A percentile compares a stretch with the other conserved stretches of the same genome.
These are phyloP conservation scores for Tenualosa thibaudeaui DNA, from an alignment of 2,797 vertebrate species.

Conservation along the genomic window DNA sequence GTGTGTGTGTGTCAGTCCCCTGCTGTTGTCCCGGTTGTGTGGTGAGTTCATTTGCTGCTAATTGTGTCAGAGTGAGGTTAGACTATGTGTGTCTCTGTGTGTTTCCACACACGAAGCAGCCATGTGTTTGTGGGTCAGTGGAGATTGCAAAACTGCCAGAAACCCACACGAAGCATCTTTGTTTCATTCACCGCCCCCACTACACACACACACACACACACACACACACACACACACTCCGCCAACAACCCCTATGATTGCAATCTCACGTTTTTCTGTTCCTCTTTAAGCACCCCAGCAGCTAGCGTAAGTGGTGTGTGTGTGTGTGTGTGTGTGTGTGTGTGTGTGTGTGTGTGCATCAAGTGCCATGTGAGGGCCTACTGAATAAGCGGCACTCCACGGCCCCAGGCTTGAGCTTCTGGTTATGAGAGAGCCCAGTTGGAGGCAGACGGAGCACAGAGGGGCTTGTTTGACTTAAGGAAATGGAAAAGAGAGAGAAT, in stretches of 20 bases:
- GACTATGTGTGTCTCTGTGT: background rate
- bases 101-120: background rate
- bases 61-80: slow-evolving; percentile 36
- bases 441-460: background rate
- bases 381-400: background rate
- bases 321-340: slow-evolving; percentile 31
- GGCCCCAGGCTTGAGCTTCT: background rate
- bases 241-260: background rate
- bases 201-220: background rate
- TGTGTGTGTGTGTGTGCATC: slow-evolving; percentile 14
- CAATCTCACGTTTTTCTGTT: slow-evolving; percentile 11
- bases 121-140: slow-evolving; percentile 11
- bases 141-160: slow-evolving; percentile 11
- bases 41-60: background rate
- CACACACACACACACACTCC: background rate
- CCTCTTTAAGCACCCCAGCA: background rate
- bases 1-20: background rate
- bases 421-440: slow-evolving; percentile 15
- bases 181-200: slow-evolving; percentile 12
- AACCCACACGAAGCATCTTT: slow-evolving; percentile 10
- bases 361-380: background rate
- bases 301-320: slow-evolving; percentile 1
- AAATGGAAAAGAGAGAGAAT: slow-evolving; percentile 25
- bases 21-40: background rate
- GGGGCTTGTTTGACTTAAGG: slow-evolving; percentile 32